Base-by-base conservation (phyloP, 1,140 invertebrate genomes). In the Trichoplusia ni region DNA sequence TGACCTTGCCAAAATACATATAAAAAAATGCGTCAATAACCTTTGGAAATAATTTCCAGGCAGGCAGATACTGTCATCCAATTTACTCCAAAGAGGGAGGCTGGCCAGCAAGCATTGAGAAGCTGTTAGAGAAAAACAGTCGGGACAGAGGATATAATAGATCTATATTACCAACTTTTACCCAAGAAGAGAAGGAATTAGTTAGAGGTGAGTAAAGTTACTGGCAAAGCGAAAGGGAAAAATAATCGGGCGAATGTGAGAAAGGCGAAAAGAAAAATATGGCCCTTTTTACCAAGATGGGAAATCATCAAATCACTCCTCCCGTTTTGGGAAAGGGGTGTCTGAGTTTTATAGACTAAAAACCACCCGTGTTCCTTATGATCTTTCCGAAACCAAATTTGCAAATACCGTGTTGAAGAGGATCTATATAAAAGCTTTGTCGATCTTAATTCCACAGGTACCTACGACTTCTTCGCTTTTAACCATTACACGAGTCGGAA, bases 41-140 rank as follows among this genome's bases (percentile, higher is more conserved):
- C 9, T 23, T 21, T n/a, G n/a, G n/a, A n/a, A n/a, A n/a, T n/a
- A n/a, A n/a, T 31, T 66, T 75, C 40, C 63, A 89, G 91, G 77
- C 71, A 61, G 93, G 92, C 0, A 91, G 91, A 84, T 86, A 86
- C 25, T 71, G 87, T 0, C 77, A 93, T 79, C 91, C 93, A 0
- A 91, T 94, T 23, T 93, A 87, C 66, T 90, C 89, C 0, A 72
- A 81, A 42, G 73, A 76, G 18, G 89, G 89, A 0, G 80, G 86
- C 18, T 91, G 90, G 75, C 89, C 90, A 1, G 51, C 69, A 8
- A 56, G 70, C 0, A 73, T 90, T 60, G 79, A 80, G 47, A 70
- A 79, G 14, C 66, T 63, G 1, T 77, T 92, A 9, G 73, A 64
- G 5, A 69, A 80, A 18, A 82, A 82, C 18, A 92, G 91, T 67